A percentile compares a stretch with the other conserved stretches of the same genome.
These are phyloP conservation scores for Acrocera orbiculus DNA, from an alignment of 2,888 invertebrate species.

Conservation along the genomic window DNA sequence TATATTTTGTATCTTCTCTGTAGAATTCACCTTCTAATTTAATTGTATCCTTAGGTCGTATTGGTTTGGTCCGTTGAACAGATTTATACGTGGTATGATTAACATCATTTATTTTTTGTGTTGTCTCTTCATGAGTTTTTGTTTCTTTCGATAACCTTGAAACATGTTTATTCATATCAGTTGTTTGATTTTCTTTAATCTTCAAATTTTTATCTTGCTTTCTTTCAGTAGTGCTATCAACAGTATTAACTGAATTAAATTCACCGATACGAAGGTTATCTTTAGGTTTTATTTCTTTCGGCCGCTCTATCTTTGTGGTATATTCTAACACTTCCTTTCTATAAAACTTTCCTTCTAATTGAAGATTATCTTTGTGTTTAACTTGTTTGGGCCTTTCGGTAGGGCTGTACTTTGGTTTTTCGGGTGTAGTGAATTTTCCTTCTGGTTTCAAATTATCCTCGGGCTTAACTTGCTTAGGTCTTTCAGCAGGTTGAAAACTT, in stretches of 20 bases:
- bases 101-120: no score
- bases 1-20: no score
- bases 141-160: no score
- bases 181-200: slow-evolving; percentile 31
- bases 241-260: slow-evolving; percentile 41
- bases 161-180: no score
- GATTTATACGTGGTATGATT: no score
- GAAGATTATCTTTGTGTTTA: slow-evolving; percentile 33
- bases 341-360: slow-evolving; percentile 38
- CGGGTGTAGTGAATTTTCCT: slow-evolving; percentile 36
- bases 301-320: slow-evolving; percentile 33
- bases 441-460: slow-evolving; percentile 34
- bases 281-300: slow-evolving; percentile 26
- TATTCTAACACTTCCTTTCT: slow-evolving; percentile 21
- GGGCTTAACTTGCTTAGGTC: slow-evolving; percentile 28
- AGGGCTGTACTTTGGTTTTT: slow-evolving; percentile 22
- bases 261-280: slow-evolving; percentile 41
- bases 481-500: slow-evolving; percentile 27
- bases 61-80: slow-evolving; percentile 31
- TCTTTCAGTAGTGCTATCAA: slow-evolving; percentile 37
- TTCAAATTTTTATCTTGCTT: slow-evolving; percentile 35
- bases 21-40: slow-evolving; percentile 37
- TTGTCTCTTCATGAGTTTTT: no score
- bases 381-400: slow-evolving; percentile 37
- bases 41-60: slow-evolving; percentile 37